Percentiles rank a stretch among this genome's conserved stretches.
Conservation (phyloP, 2,797 vertebrate genomes). For the Staurois parvus region DNA sequence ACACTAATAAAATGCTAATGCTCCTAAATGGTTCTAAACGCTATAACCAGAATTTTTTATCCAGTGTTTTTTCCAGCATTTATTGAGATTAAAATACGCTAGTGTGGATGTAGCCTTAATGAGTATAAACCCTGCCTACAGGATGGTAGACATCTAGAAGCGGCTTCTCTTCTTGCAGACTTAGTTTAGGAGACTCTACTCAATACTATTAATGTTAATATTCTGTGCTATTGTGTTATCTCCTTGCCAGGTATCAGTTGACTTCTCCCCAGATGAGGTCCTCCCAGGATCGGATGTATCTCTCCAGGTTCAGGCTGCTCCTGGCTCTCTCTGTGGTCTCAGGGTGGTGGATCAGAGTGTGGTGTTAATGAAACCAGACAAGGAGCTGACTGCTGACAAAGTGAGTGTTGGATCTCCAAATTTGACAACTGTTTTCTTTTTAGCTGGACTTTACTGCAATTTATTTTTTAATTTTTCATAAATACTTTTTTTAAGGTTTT, state of each 20-base stretch:
- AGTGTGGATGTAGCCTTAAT: no score
- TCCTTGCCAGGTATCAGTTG: constrained; percentile 27
- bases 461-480: not conserved
- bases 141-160: no score
- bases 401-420: constrained; percentile 1
- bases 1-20: no score
- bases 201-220: no score
- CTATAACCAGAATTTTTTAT: no score
- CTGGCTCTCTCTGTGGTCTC: constrained; percentile 82
- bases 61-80: no score
- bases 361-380: constrained; percentile 72
- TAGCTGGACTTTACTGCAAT: not conserved
- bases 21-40: no score
- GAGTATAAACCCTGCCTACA: no score
- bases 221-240: no score
- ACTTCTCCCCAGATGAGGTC: constrained; percentile 42
- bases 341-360: constrained; percentile 79
- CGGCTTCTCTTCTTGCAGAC: no score
- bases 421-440: not conserved
- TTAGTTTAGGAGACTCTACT: no score
- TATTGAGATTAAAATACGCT: no score
- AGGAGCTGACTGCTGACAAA: constrained; percentile 68
- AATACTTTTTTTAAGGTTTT: constrained; percentile 16
- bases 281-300: constrained; percentile 62
- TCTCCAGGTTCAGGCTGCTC: constrained; percentile 76